Evolutionary conservation across 2,113 vertebrate species (phyloP), one percentile per base, ranked within the genome.

Genomic region (Tricholaema leucomelas): DNA sequence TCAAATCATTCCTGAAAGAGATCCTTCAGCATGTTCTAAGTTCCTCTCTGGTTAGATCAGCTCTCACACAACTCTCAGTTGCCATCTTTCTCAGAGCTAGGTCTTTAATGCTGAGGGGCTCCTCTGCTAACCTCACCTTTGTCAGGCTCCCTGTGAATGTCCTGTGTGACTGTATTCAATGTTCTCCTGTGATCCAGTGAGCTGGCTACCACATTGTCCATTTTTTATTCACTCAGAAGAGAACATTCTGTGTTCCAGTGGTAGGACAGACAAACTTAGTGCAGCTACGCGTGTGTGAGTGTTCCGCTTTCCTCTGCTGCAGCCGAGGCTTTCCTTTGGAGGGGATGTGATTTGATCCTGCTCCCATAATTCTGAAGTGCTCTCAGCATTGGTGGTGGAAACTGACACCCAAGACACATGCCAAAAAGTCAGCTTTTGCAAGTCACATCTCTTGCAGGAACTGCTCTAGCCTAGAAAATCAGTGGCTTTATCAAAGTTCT

Each of bases 201-300:
- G 42, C 42, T 44, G 17, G 42, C 42, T 44, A 44, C 61, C 0
- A 1, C 12, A 50, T 85, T 81, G 58, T 54, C 40, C 48, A 77
- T 23, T 46, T 72, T 73, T 58, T 52, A 33, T 77, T 81, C 60
- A 77, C 40, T n/a, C 46, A 76, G 48, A 58, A 72, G 80, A 81
- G 15, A 81, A 17, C 14, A 33, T 30, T n/a, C 54, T n/a, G 72
- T 69, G 54, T 81, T 31, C n/a, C 30, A 52, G 1, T 0, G 2
- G 70, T 14, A 88, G 60, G 40, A 58, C 10, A 73, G 48, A 76
- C 21, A 54, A 38, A 63, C 60, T 31, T 71, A 80, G 27, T 61
- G 31, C 59, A 81, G 30, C 42, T 46, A 69, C 0, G 4, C 9
- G 33, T 0, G 1, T n/a, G 31, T 0, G 9, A 59, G 16, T 13